A percentile compares a stretch with the other conserved stretches of the same genome.
These are phyloP conservation scores for Eonycteris spelaea DNA, from an alignment of 2,113 vertebrate genomes.

Conservation along the genomic window DNA sequence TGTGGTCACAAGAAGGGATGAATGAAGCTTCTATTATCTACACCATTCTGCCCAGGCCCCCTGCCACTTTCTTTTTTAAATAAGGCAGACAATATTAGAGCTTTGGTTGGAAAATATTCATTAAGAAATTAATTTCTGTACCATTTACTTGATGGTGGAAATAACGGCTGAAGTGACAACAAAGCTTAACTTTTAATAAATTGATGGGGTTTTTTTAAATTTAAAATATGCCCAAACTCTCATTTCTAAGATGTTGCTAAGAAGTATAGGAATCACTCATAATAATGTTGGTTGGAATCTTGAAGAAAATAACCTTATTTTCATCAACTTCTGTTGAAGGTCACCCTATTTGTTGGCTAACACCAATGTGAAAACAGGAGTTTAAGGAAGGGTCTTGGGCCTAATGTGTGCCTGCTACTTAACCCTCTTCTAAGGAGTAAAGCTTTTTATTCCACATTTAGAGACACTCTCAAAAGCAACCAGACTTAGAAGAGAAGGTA, in stretches of 20 bases:
- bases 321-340: background rate
- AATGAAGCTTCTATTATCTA: no score
- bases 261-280: background rate
- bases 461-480: background rate
- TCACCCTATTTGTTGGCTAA: background rate
- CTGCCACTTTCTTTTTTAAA: constrained; percentile 2
- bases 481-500: background rate
- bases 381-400: background rate
- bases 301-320: constrained; percentile 7
- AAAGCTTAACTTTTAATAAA: background rate
- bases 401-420: background rate
- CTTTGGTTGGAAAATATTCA: background rate
- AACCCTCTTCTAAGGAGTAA: background rate
- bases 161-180: background rate
- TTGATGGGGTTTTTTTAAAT: background rate
- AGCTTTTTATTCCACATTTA: background rate
- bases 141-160: background rate
- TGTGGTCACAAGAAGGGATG: no score
- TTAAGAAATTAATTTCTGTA: background rate
- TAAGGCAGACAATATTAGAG: background rate
- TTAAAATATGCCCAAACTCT: background rate
- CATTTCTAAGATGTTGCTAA: background rate
- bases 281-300: background rate
- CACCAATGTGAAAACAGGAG: background rate
- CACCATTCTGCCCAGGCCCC: no score